A percentile compares a stretch with the other conserved stretches of the same genome.
phyloP scores from a whole-genome alignment of 2,113 vertebrate species.

The Hippopotamus amphibius region DNA sequence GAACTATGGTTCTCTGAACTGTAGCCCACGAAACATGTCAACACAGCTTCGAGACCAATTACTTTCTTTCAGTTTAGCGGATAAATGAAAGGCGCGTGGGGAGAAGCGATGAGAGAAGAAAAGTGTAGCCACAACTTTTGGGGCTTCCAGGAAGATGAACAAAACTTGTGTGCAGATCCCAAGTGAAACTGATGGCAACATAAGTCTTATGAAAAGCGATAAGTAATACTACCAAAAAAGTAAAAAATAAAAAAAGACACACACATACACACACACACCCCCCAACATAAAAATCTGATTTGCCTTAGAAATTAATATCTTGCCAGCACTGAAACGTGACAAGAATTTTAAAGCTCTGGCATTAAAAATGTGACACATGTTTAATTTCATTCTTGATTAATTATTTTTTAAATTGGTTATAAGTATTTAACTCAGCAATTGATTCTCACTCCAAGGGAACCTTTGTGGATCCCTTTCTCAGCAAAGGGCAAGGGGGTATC shows the following conservation, averaged over 20 bases:
- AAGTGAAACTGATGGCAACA: constrained; percentile 29
- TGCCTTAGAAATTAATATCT: constrained; percentile 53
- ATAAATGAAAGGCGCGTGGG: constrained; percentile 63
- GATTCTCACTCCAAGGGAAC: constrained; percentile 35
- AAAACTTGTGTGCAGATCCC: not conserved
- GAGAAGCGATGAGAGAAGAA: constrained; percentile 68
- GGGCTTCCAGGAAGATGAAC: constrained; percentile 66
- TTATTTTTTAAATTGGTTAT: constrained; percentile 45
- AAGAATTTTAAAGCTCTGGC: constrained; percentile 36
- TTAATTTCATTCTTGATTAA: constrained; percentile 51
- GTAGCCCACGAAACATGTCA: constrained; percentile 65
- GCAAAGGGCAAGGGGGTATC: constrained; percentile 27
- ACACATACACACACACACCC: not conserved
- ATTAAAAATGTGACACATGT: not conserved
- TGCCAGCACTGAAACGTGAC: not conserved
- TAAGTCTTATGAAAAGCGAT: constrained; percentile 52
- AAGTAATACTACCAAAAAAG: constrained; percentile 35
- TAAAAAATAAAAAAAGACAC: not conserved
- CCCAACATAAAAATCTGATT: not conserved
- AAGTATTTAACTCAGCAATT: not conserved
- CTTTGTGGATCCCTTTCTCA: constrained; percentile 33
- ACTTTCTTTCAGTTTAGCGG: constrained; percentile 53
- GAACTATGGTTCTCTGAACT: constrained; percentile 65
- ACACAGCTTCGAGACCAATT: constrained; percentile 74
- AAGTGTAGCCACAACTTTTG: constrained; percentile 15